A percentile compares a stretch with the other conserved stretches of the same genome.
phyloP scores from a whole-genome alignment of 2,113 vertebrate genomes.

The Oryzias melastigma region DNA sequence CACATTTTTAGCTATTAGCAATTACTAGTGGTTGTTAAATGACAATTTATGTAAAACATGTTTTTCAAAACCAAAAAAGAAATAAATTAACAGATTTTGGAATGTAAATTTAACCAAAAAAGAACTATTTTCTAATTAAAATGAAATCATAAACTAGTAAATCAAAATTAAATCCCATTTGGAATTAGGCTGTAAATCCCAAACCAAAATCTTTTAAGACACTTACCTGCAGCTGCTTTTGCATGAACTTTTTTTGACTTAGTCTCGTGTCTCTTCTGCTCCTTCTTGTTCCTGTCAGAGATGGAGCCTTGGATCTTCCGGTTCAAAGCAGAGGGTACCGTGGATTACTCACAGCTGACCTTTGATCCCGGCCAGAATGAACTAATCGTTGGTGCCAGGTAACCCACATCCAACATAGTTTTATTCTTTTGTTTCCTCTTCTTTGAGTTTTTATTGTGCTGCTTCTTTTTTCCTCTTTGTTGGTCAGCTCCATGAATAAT shows the following conservation, averaged over 20 bases:
- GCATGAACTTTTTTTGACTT: slow-evolving; percentile 19
- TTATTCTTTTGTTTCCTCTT: slow-evolving; percentile 1
- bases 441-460: slow-evolving; percentile 20
- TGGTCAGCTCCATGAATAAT: slow-evolving; percentile 45
- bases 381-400: slow-evolving; percentile 97
- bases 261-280: slow-evolving; percentile 43
- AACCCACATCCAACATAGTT: slow-evolving; percentile 46
- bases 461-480: slow-evolving; percentile 12
- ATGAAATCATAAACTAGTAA: no score
- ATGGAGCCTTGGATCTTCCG: slow-evolving; percentile 92
- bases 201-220: no score
- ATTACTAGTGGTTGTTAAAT: no score
- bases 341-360: slow-evolving; percentile 95
- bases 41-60: no score
- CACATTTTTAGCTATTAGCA: no score
- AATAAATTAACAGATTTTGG: no score
- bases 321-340: slow-evolving; percentile 90
- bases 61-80: no score
- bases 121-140: no score
- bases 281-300: slow-evolving; percentile 81
- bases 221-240: no score
- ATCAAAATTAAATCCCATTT: no score
- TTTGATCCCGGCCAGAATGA: slow-evolving; percentile 96
- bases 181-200: no score
- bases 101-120: no score